Percentiles rank a stretch among this genome's conserved stretches.
Conservation (phyloP, 2,888 invertebrate species). For the Cerastis leucographa region DNA sequence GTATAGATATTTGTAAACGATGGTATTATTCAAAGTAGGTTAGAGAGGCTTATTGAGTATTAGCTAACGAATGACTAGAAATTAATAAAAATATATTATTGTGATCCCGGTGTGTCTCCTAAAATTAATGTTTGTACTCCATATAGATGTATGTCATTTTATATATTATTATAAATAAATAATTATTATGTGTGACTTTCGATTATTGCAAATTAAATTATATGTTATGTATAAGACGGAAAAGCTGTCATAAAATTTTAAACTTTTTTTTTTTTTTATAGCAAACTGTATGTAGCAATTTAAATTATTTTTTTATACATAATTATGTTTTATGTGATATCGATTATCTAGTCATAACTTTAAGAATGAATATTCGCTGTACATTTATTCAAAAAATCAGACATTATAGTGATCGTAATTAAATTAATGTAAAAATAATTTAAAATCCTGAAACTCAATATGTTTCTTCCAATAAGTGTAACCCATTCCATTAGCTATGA, state of each 20-base stretch:
- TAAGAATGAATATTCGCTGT: conserved; percentile 62
- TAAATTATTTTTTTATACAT: conserved; percentile 12
- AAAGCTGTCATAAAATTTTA: neutral
- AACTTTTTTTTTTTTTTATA: conserved; percentile 1
- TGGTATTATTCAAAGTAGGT: conserved; percentile 64
- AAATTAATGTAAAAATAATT: conserved; percentile 48
- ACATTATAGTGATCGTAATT: conserved; percentile 65
- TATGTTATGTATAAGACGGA: conserved; percentile 3
- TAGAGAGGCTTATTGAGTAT: conserved; percentile 66
- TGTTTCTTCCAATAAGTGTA: conserved; percentile 60
- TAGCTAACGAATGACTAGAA: conserved; percentile 64
- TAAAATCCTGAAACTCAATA: conserved; percentile 38
- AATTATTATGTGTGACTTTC: conserved; percentile 52
- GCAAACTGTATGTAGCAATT: conserved; percentile 11
- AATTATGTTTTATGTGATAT: conserved; percentile 43
- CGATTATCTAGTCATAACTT: conserved; percentile 38
- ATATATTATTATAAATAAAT: conserved; percentile 34
- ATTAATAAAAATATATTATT: conserved; percentile 68
- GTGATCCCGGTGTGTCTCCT: conserved; percentile 83
- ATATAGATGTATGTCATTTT: conserved; percentile 56
- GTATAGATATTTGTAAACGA: conserved; percentile 59
- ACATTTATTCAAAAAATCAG: conserved; percentile 65
- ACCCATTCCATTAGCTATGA: conserved; percentile 37
- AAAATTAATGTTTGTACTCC: conserved; percentile 69
- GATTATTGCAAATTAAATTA: conserved; percentile 38